Base-by-base conservation (phyloP, 2,888 invertebrate species). In the Hirtodrosophila duncani region DNA sequence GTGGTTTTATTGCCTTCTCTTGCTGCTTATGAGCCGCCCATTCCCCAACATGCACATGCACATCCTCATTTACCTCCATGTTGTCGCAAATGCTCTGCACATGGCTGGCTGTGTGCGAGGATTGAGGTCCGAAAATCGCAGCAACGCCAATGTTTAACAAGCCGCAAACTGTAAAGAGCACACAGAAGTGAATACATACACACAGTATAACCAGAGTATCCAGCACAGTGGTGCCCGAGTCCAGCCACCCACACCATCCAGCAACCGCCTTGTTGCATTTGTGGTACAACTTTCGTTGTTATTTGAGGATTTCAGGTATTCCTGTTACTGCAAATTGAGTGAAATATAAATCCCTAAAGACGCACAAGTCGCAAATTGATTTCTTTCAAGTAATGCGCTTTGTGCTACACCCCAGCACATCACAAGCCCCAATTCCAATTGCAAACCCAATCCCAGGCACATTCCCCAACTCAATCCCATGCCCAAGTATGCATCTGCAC, bases 61-160 rank as follows among this genome's bases (percentile, higher is more conserved):
- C 11, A 7, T 20, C 2, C 9, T 7, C 37, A 66, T 63, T 65
- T 77, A 87, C 93, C 88, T 97, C 96, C 93, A 97, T 94, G 36
- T 96, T 95, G 87, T 97, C 97, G 86, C 97, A 97, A 84, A 98
- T 96, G 69, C 96, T 96, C 88, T 97, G 97, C 26, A 97, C 96
- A 87, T 97, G 97, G 58, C 94, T 94, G 16, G 96, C 95, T 1
- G 96, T 95, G 52, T 94, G 93, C 2, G 94, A 91, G 36, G 95
- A 95, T 85, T 96, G 95, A 6, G 98, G 97, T 1, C 97, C 97
- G 82, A 98, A 96, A 82, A 98, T 94, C 31, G 96, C 97, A 3
- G 96, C 97, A 34, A 98, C 95, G 6, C 97, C 97, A 74, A 92
- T 92, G 74, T 93, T 90, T 61, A 94, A 89, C 55, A 97, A 90